A percentile compares a stretch with the other conserved stretches of the same genome.
Conservation (phyloP, 2,888 invertebrate species). For the Athrips mouffetella region DNA sequence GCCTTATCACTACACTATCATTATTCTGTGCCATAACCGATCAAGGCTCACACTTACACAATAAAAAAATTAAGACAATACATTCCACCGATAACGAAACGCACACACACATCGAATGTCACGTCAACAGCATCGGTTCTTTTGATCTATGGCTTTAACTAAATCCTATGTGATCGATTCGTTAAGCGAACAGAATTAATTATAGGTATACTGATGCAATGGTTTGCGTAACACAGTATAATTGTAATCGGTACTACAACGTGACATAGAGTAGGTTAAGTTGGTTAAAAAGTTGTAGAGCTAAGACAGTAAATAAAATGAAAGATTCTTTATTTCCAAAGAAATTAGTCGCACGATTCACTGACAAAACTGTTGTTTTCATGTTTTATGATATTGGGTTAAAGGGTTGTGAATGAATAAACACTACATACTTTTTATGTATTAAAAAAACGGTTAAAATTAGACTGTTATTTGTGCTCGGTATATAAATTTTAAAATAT, state of each 20-base stretch:
- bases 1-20: neutral
- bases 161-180: slow-evolving; percentile 61
- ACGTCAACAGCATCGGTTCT: slow-evolving; percentile 51
- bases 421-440: no score
- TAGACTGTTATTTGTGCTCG: neutral
- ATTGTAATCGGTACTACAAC: slow-evolving; percentile 1
- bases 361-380: no score
- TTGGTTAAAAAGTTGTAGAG: neutral
- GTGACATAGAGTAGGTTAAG: neutral
- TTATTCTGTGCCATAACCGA: neutral
- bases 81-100: neutral
- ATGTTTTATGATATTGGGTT: no score
- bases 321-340: no score
- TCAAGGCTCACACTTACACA: neutral
- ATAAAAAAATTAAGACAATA: neutral
- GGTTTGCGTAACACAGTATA: slow-evolving; percentile 26
- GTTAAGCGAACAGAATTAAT: slow-evolving; percentile 61
- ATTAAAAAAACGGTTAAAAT: no score
- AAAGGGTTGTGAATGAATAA: neutral
- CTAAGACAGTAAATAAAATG: no score
- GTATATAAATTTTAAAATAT: neutral
- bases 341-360: no score
- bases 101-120: slow-evolving; percentile 28
- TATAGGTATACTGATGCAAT: slow-evolving; percentile 36
- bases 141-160: slow-evolving; percentile 47